Base-by-base conservation (phyloP, 2,113 vertebrate genomes). In the Istiophorus platypterus region DNA sequence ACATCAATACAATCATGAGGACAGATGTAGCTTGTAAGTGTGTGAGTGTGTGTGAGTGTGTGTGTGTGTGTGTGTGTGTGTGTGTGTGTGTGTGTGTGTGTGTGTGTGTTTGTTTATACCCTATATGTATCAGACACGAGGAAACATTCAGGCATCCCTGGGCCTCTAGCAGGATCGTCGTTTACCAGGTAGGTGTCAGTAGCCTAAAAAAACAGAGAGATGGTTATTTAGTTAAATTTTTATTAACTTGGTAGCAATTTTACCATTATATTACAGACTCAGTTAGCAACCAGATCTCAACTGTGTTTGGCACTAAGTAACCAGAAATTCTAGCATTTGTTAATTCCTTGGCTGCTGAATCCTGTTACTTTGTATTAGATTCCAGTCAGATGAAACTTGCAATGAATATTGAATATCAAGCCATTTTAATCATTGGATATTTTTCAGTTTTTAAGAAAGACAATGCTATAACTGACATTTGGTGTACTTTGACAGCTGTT, bases 171-270 rank as follows among this genome's bases (percentile, higher is more conserved):
- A 71, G 93, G 92, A 90, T 95, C 95, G 89, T 96, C 94, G 89
- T 95, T 95, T 80, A 95, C 94, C 95, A 95, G 91, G 92, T 95
- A 96, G 65, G 94, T 93, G 92, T 96, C 95, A 70, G 95, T 95
- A 90, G 95, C 94, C 95, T 95, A 84, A 64, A 92, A 45, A 88
- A 58, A 89, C 47, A 85, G 42, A 52, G 20, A 84, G 5, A 82
- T 7, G 22, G 57, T 74, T 57, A 80, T 57, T 72, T 45, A 14
- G 63, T 73, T 26, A 75, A 52, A 70, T 45, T 41, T 9, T 39
- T 4, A 61, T 72, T 4, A 37, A 24, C 59, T 54, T 14, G 63
- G 13, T 18, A 18, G 20, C n/a, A 71, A 65, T 65, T 39, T 29
- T 39, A 6, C 52, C 51, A 54, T 7, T 27, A 20, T 31, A 61